phyloP scores from a whole-genome alignment of 2,113 vertebrate genomes.

The Tamias sibiricus region DNA sequence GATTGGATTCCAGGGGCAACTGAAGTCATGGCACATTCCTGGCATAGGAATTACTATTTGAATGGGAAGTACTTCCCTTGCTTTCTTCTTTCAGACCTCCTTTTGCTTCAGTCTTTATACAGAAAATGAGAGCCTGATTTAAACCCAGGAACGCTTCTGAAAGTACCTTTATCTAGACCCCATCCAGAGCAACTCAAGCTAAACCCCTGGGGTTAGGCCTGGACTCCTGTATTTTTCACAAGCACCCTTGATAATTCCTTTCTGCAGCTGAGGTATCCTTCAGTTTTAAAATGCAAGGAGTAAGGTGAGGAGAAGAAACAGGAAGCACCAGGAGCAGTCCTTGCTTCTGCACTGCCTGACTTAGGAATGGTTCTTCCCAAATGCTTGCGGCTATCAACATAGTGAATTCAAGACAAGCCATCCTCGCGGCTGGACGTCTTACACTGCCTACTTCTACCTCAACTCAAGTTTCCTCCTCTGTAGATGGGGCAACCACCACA shows the following conservation, averaged over 20 bases:
- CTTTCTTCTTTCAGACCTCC: neutral
- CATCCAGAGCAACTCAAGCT: neutral
- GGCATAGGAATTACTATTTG: neutral
- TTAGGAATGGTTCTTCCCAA: neutral
- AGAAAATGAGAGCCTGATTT: neutral
- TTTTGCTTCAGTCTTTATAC: neutral
- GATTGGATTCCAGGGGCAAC: too few species aligned
- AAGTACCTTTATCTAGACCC: neutral
- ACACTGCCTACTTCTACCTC: neutral
- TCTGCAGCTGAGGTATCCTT: neutral
- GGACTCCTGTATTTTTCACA: neutral
- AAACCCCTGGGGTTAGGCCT: neutral
- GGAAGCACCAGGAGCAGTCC: too few species aligned
- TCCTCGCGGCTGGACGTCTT: neutral
- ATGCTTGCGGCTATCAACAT: neutral
- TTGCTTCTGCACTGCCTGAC: neutral
- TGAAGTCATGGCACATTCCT: accelerated
- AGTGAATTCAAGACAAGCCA: neutral
- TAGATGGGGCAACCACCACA: neutral
- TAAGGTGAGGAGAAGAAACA: neutral
- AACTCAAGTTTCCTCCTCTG: neutral
- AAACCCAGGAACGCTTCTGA: neutral
- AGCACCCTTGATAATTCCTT: neutral
- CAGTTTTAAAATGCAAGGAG: neutral
- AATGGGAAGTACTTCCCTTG: neutral